Base-by-base conservation (phyloP, 2,797 vertebrate species). In the Phrynocephalus vlangalii region DNA sequence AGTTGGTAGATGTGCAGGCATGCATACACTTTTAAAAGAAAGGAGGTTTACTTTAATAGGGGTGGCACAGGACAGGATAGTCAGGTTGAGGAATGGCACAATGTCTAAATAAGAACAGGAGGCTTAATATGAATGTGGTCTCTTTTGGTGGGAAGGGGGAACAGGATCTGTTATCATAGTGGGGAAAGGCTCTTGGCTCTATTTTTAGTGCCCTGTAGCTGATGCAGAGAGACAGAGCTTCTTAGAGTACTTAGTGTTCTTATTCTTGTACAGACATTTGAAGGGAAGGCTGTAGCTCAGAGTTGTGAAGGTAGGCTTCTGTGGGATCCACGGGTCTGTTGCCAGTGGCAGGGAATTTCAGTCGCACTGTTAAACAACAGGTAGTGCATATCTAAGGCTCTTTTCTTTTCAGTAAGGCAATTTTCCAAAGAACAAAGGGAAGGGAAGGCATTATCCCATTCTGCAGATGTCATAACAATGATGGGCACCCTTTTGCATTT, bases 51-150 rank as follows among this genome's bases (percentile, higher is more conserved):
- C 22, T 24, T 24, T 52, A 50, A 52, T 18, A 24, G 48, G 28
- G 33, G 13, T 13, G 11, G 11, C 50, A 20, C 26, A n/a, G 67
- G 24, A 38, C 2, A 26, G 24, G 30, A 11, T 26, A 16, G 6
- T 18, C 63, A 38, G 20, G n/a, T 1, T 79, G 22, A 79, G 75
- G n/a, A 79, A 79, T 30, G 9, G 48, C 9, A 75, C 60, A 13
- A 84, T 87, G 66, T 52, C 33, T 87, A 87, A 82, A 48, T 33
- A 33, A n/a, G 73, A 56, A 30, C 66, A 66, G n/a, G n/a, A 30
- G 38, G 22, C 9, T 26, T 52, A 38, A 20, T 28, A 1, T 28
- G 48, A 30, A 68, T 50, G 56, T 26, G 24, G 76, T 67, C 30
- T 68, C 63, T 85, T 84, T 73, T 85, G 44, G 33, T 30, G 5